Percentiles rank a stretch among this genome's conserved stretches.
Conservation (phyloP, 2,797 vertebrate species). For the Sciurus vulgaris region DNA sequence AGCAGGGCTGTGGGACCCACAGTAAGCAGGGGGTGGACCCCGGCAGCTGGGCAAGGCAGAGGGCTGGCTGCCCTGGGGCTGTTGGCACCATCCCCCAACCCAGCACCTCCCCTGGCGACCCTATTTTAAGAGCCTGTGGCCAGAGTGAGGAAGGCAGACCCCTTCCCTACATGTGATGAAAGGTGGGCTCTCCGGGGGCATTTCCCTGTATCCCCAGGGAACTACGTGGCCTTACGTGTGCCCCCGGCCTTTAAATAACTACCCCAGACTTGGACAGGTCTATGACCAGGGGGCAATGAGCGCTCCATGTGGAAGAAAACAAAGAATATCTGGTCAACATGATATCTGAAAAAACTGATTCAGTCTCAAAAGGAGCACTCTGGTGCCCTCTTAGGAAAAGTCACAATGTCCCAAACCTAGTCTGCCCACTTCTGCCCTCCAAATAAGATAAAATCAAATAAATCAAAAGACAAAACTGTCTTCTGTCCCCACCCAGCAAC, state of each 20-base stretch:
- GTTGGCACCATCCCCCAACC: fast-evolving
- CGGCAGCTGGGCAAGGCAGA: not conserved
- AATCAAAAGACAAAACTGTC: not conserved
- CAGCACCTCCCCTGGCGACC: not conserved
- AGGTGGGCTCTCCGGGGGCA: not conserved
- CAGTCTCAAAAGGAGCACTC: not conserved
- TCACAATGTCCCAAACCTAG: not conserved
- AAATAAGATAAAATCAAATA: not conserved
- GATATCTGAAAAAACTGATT: not conserved
- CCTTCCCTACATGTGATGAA: fast-evolving
- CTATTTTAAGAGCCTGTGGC: not conserved
- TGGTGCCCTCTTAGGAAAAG: not conserved
- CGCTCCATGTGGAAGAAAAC: not conserved
- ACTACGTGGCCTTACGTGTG: not conserved
- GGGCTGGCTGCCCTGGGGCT: too few relatives aligned
- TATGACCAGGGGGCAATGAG: not conserved
- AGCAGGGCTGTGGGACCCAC: fast-evolving
- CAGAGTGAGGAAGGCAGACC: too few relatives aligned
- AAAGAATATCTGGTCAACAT: not conserved
- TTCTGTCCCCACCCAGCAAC: not conserved
- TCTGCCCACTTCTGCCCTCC: not conserved
- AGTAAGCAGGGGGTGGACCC: not conserved
- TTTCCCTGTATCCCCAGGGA: not conserved
- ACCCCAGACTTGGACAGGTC: fast-evolving
- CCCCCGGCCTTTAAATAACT: not conserved